phyloP scores from a whole-genome alignment of 1,140 invertebrate species.

The Drosophila ananassae region DNA sequence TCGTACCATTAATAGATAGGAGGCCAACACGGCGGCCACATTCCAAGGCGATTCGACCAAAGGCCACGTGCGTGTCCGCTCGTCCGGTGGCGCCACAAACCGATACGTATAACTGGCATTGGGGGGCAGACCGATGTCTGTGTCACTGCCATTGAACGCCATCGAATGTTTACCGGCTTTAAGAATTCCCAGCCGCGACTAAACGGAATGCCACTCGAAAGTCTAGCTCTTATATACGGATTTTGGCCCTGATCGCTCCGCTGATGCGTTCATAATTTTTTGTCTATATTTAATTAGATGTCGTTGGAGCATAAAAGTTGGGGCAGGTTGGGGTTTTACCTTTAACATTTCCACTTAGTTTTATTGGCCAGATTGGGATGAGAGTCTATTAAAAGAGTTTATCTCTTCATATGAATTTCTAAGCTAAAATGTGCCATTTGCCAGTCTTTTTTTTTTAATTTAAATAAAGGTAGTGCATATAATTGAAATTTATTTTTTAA shows the following conservation, averaged over 20 bases:
- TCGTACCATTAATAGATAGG: slow-evolving; percentile 93
- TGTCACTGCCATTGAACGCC: slow-evolving; percentile 29
- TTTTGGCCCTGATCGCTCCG: slow-evolving; percentile 38
- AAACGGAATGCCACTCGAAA: slow-evolving; percentile 2
- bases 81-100: slow-evolving; percentile 54
- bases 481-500: no score
- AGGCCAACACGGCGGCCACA: slow-evolving; percentile 89
- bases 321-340: slow-evolving; percentile 19
- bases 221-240: slow-evolving; percentile 38
- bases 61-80: slow-evolving; percentile 93
- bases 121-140: slow-evolving; percentile 22
- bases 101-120: slow-evolving; percentile 37
- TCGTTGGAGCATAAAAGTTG: slow-evolving; percentile 38
- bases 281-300: slow-evolving; percentile 31
- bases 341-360: slow-evolving; percentile 14
- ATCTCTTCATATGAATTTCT: no score
- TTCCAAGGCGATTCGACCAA: slow-evolving; percentile 93
- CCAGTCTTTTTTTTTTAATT: no score
- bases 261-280: slow-evolving; percentile 42
- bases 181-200: slow-evolving; percentile 34
- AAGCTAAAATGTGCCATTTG: no score
- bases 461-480: no score
- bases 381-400: not conserved
- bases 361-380: not conserved
- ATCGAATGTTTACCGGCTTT: slow-evolving; percentile 10